phyloP scores from a whole-genome alignment of 1,140 invertebrate genomes.

The Nasonia vitripennis region DNA sequence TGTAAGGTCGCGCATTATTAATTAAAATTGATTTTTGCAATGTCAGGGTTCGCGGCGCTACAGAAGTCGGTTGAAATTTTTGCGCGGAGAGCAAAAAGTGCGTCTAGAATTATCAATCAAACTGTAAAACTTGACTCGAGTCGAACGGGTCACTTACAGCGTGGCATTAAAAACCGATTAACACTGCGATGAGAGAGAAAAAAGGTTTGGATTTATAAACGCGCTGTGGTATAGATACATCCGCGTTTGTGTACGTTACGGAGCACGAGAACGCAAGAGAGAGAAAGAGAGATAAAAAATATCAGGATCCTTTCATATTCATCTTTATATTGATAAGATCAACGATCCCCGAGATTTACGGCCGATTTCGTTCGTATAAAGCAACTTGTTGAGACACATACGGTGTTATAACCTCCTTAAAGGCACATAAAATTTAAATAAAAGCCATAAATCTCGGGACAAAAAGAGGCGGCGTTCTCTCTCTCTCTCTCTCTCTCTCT shows the following conservation, averaged over 20 bases:
- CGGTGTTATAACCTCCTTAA: not conserved
- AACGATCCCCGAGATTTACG: not conserved
- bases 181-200: not conserved
- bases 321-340: not conserved
- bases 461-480: not conserved
- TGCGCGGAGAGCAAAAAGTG: not conserved
- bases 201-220: not conserved
- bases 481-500: too few species aligned
- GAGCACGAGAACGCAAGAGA: not conserved
- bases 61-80: not conserved
- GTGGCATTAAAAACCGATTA: not conserved
- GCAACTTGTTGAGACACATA: not conserved
- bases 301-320: not conserved
- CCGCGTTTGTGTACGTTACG: not conserved
- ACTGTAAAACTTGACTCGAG: not conserved
- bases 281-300: not conserved
- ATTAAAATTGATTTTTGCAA: not conserved
- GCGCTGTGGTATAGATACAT: not conserved
- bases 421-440: conserved; percentile 1
- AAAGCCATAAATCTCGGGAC: not conserved
- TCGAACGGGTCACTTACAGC: not conserved
- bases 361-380: not conserved
- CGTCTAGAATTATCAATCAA: not conserved
- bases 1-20: too few species aligned
- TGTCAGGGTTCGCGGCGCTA: too few species aligned